phyloP scores from a whole-genome alignment of 2,797 vertebrate genomes.

The Taeniopygia guttata region DNA sequence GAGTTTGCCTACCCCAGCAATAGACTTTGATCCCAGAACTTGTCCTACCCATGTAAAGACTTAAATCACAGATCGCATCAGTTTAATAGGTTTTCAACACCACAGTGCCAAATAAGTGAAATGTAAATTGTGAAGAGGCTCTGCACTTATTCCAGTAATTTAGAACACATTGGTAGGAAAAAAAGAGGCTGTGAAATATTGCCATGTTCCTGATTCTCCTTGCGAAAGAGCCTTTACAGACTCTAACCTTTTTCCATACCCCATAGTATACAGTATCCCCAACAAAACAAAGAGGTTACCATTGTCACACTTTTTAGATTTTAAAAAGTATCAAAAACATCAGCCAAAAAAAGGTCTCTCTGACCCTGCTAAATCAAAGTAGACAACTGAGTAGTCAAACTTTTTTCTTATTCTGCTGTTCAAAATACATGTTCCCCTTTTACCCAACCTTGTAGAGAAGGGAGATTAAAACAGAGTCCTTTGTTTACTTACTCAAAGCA shows the following conservation, averaged over 20 bases:
- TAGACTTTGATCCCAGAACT: not conserved
- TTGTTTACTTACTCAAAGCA: conserved; percentile 44
- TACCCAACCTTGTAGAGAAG: not conserved
- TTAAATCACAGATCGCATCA: not conserved
- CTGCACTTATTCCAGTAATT: not conserved
- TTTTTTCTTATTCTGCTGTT: not conserved
- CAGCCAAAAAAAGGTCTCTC: not conserved
- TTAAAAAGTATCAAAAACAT: not conserved
- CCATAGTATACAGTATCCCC: not conserved
- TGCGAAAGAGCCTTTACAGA: not conserved
- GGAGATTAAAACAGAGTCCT: not conserved
- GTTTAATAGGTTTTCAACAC: not conserved
- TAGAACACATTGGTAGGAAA: not conserved
- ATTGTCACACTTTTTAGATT: not conserved
- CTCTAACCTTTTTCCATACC: not conserved
- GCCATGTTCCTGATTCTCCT: not conserved
- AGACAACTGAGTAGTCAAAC: not conserved
- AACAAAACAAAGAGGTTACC: not conserved
- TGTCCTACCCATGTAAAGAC: not conserved
- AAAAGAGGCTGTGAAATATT: not conserved
- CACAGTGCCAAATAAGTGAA: not conserved
- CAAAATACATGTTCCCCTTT: not conserved
- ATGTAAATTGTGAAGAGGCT: not conserved
- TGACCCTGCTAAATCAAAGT: not conserved
- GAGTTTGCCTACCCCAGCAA: not conserved